Evolutionary conservation across 53 echinoderm and acorn worm genomes (phyloP).

Genomic region (Paracentrotus lividus): DNA sequence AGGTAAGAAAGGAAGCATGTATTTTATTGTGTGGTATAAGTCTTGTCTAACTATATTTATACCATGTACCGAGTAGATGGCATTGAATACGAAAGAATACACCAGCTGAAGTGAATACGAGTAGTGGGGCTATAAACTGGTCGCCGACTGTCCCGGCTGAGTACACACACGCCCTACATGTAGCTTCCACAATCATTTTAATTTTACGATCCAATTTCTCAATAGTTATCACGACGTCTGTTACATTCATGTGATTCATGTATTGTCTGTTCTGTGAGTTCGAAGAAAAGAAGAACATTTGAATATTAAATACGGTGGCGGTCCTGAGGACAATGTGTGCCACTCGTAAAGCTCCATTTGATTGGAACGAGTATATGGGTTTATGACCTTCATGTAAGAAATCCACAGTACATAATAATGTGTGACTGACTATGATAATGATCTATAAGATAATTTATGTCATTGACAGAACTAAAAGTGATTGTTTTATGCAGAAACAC

Average conservation of each 20-base stretch:
- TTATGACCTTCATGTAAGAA: background rate
- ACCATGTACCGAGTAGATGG: background rate
- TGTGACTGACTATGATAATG: background rate
- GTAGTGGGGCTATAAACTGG: background rate
- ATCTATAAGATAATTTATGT: background rate
- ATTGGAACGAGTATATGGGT: background rate
- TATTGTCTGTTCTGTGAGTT: background rate
- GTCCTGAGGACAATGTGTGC: background rate
- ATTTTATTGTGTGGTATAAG: background rate
- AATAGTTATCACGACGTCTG: background rate
- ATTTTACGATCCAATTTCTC: slow-evolving; percentile 31
- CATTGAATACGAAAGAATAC: background rate
- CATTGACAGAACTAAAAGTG: background rate
- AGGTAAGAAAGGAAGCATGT: background rate
- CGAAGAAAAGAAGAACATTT: background rate
- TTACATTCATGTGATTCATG: background rate
- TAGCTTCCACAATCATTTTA: background rate
- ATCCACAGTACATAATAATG: too few relatives aligned
- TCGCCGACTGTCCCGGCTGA: background rate
- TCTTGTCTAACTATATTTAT: slow-evolving; percentile 6
- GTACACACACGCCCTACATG: slow-evolving; percentile 16
- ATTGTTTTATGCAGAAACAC: background rate
- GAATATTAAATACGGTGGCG: background rate
- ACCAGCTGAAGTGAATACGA: background rate
- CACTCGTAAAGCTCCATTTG: background rate